Evolutionary conservation across 2,888 invertebrate genomes (phyloP), one percentile per base, ranked within the genome.

Genomic region (Tipula helvola): DNA sequence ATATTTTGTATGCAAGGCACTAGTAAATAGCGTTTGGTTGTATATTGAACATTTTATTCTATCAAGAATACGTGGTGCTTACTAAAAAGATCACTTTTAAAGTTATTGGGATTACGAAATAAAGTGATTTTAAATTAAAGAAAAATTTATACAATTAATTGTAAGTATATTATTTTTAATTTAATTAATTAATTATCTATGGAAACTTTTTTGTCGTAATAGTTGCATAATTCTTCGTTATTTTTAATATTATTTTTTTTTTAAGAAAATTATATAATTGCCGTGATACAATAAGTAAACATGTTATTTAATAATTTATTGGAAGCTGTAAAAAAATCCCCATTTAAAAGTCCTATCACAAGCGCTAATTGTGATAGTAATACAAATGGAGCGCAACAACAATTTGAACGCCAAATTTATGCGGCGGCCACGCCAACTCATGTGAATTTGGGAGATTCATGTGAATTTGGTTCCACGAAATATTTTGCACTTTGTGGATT

Each of bases 401-500:
- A n/a, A 18, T 87, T 18, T 88, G 88, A 71, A 87, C 90, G 91
- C 87, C 89, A 90, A 88, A 90, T 91, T 47, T 90, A 90, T 87
- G 91, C 91, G 86, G 91, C 91, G 5, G 88, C 89, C 18, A 90
- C 90, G 83, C 88, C 88, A 52, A 88, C 88, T 28, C 28, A 28
- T 28, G 28, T 28, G 28, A 28, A 28, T 28, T 28, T 28, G 2
- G 88, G 89, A 87, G 92, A 96, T 91, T 96, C 96, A 87, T 97
- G 97, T 91, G 98, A 97, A 91, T 98, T 97, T 92, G 99, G 97
- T 44, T 97, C 97, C 0, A 91, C 93, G 88, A 96, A 97, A 90
- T 99, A 97, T 92, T 99, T 97, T 92, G 94, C 95, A 71, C 93
- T 98, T 83, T 99, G 99, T 92, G 98, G 98, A 86, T 93, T 99